These are phyloP conservation scores for Rissa tridactyla DNA, from an alignment of 2,113 vertebrate genomes.

Conservation along the genomic window DNA sequence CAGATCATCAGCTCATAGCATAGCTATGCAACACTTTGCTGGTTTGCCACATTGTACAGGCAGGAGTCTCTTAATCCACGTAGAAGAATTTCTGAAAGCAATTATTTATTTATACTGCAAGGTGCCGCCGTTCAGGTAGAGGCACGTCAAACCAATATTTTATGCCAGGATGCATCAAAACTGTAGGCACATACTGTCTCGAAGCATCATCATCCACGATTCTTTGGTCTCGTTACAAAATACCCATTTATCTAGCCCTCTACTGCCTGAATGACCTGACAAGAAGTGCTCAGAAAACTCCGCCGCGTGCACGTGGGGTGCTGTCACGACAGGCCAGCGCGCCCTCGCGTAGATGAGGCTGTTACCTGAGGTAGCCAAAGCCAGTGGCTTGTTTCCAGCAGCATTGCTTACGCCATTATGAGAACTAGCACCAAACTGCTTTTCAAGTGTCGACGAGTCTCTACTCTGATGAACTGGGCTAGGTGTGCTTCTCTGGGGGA, in stretches of 20 bases:
- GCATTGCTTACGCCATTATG: conserved; percentile 77
- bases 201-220: not conserved
- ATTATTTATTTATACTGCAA: not conserved
- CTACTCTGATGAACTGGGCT: conserved; percentile 88
- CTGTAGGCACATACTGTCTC: not conserved
- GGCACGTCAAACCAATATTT: not conserved
- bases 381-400: conserved; percentile 73
- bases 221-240: not conserved
- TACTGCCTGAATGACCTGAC: not conserved
- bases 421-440: conserved; percentile 76
- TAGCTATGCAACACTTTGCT: not conserved
- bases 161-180: not conserved
- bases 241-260: not conserved
- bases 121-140: not conserved
- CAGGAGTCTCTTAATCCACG: not conserved
- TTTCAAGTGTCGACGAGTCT: conserved; percentile 79
- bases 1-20: not conserved
- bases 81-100: not conserved
- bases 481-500: conserved; percentile 90
- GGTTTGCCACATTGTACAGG: not conserved
- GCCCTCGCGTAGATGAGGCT: not conserved
- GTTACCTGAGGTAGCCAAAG: conserved; percentile 77
- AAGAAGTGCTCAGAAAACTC: not conserved
- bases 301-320: rapidly evolving
- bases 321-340: not conserved